phyloP scores from a whole-genome alignment of 1,140 invertebrate species.

The Drosophila lacertosa region DNA sequence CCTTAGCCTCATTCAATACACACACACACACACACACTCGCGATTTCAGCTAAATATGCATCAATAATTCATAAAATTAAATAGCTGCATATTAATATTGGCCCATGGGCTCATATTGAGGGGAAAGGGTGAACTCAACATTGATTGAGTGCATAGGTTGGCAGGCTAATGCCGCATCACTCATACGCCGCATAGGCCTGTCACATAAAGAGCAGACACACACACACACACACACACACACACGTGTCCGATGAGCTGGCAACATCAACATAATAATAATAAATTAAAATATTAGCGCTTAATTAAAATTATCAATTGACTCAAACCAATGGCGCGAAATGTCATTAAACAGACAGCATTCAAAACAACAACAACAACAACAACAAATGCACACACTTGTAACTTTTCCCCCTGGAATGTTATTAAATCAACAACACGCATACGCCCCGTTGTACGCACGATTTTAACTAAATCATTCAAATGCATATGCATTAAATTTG shows the following conservation, averaged over 20 bases:
- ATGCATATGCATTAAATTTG: constrained; percentile 23
- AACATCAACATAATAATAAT: constrained; percentile 66
- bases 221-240: too few species aligned
- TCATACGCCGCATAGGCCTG: constrained; percentile 51
- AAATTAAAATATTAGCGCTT: constrained; percentile 83
- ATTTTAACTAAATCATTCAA: constrained; percentile 55
- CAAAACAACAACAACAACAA: not conserved
- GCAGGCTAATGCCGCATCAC: constrained; percentile 61
- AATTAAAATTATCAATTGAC: constrained; percentile 77
- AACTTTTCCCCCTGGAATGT: not conserved
- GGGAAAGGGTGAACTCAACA: not conserved
- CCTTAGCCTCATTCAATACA: constrained; percentile 62
- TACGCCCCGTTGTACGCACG: constrained; percentile 40
- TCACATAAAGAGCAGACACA: constrained; percentile 49
- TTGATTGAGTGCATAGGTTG: constrained; percentile 48
- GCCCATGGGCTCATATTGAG: not conserved
- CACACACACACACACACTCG: constrained; percentile 2
- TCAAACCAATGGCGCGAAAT: constrained; percentile 41
- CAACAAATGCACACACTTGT: constrained; percentile 5
- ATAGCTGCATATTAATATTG: constrained; percentile 60
- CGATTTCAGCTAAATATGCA: constrained; percentile 51
- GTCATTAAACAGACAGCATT: constrained; percentile 30
- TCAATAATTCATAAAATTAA: constrained; percentile 81
- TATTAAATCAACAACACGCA: constrained; percentile 38
- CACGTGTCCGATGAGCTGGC: constrained; percentile 26